Percentiles rank a stretch among this genome's conserved stretches.
These are phyloP conservation scores for Acanthopleura granulata DNA, from an alignment of 2,888 invertebrate genomes.

Conservation along the genomic window DNA sequence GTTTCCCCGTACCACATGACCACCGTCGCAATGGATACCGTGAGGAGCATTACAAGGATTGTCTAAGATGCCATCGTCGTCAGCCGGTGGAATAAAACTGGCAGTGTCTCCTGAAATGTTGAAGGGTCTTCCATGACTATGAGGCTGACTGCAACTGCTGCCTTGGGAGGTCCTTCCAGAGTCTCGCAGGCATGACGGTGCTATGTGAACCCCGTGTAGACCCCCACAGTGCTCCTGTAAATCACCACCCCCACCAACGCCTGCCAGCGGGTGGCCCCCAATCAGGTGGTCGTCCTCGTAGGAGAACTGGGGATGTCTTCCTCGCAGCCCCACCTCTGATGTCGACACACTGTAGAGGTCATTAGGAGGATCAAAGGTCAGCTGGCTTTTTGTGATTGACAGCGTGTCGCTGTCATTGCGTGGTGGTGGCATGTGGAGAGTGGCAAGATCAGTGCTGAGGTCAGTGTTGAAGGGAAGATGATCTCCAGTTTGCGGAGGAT, in stretches of 20 bases:
- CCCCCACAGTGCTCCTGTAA: background rate
- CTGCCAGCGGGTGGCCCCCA: too few species aligned
- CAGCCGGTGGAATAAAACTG: slow-evolving; percentile 3
- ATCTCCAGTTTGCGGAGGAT: background rate
- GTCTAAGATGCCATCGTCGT: background rate
- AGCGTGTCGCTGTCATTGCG: background rate
- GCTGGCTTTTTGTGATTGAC: background rate
- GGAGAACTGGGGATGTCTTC: background rate
- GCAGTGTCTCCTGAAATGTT: background rate
- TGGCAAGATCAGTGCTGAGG: background rate
- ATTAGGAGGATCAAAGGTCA: background rate
- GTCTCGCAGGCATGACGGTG: background rate
- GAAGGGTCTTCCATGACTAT: background rate
- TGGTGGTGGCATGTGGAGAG: background rate
- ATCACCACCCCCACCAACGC: too few species aligned
- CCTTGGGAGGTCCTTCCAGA: background rate
- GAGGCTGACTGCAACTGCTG: background rate
- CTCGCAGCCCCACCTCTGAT: background rate
- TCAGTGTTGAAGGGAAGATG: background rate
- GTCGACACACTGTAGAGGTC: slow-evolving; percentile 6
- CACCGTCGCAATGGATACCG: too few species aligned
- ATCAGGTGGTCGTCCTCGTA: too few species aligned
- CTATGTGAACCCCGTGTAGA: background rate
- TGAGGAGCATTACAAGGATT: too few species aligned
- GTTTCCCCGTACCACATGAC: too few species aligned